Evolutionary conservation across 2,797 vertebrate genomes (phyloP), one percentile per base, ranked within the genome.

Genomic region (Zenarchopterus dispar): DNA sequence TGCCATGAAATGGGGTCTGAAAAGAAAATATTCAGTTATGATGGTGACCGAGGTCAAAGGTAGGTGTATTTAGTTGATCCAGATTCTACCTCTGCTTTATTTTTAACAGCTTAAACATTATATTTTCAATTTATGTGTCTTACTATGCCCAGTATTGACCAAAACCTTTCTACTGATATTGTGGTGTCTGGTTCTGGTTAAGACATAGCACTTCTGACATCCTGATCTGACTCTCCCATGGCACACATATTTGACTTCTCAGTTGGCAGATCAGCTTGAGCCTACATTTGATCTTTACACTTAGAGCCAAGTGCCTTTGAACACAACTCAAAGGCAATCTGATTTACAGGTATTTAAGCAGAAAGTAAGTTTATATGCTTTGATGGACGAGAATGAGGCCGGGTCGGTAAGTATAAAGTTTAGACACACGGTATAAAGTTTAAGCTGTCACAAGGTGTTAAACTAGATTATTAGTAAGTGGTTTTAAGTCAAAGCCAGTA

Each of bases 341-440:
- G 18, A 31, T 54, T 43, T 2, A 24, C 21, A 70, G 54, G 19
- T 45, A 59, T 51, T 24, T 11, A 67, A 8, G 49, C 18, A 26
- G 9, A 4, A 43, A 8, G 21, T 28, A 6, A 50, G 49, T 56
- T 17, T 71, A 5, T 56, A 24, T 39, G 65, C 57, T 62, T 13
- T 80, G 22, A 92, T 91, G 91, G 85, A 84, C 8, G 51, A 57
- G 61, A 53, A 70, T 47, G 75, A 85, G 19, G 55, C n/a, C 10
- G 44, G 46, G 24, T 39, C 61, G 73, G 87, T 92, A 80, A 91
- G 91, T 86, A 31, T 63, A 47, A 59, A 19, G 2, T 60, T 41
- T 31, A 8, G 8, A 47, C 11, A 11, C 9, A 36, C 5, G 10
- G 9, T 36, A 10, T 36, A 4, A 36, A n/a, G 2, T 36, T 36